Evolutionary conservation across 2,797 vertebrate genomes (phyloP).

Genomic region (Neosilurus hyrtlii): DNA sequence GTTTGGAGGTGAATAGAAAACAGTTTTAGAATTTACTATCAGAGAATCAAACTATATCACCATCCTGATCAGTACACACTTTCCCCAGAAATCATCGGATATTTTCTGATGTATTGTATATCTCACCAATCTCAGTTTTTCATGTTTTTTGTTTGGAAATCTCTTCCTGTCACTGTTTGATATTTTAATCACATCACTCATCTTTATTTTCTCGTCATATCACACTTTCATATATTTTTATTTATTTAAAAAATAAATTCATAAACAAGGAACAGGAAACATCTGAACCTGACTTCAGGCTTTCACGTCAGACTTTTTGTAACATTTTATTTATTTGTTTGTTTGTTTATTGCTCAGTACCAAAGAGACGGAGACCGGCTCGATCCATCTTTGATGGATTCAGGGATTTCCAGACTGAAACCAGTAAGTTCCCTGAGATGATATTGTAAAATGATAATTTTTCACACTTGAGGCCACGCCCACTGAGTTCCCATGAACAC

Average conservation of each 20-base stretch:
- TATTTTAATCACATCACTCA: too few relatives aligned
- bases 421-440: conserved; percentile 75
- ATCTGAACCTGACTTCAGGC: neutral
- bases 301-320: neutral
- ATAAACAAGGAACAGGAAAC: neutral
- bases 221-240: neutral
- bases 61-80: neutral
- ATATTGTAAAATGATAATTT: neutral
- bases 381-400: conserved; percentile 99
- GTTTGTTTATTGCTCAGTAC: conserved; percentile 72
- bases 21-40: too few relatives aligned
- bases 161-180: neutral
- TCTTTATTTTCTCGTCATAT: too few relatives aligned
- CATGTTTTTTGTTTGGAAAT: neutral
- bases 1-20: conserved; percentile 81
- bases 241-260: neutral
- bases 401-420: conserved; percentile 98
- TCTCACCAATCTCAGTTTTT: too few relatives aligned
- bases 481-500: too few relatives aligned
- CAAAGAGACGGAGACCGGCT: conserved; percentile 93
- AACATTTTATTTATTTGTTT: neutral
- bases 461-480: neutral
- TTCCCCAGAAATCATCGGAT: neutral
- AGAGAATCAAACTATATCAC: neutral
- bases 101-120: too few relatives aligned